Evolutionary conservation across 2,113 vertebrate genomes (phyloP).

Genomic region (Eolophus roseicapilla): DNA sequence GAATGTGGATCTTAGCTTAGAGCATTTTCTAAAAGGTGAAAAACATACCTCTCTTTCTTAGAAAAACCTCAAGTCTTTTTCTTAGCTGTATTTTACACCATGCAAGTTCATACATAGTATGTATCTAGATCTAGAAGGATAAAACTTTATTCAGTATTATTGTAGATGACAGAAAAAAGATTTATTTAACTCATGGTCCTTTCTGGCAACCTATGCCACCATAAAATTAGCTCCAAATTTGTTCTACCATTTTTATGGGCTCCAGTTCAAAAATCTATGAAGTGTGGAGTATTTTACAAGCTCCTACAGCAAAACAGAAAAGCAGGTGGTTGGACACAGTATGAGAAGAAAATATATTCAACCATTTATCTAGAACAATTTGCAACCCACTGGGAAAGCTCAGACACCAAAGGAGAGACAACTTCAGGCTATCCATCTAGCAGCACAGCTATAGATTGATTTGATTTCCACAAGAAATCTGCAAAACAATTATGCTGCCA

Average conservation of each 20-base stretch:
- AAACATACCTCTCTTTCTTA: background rate
- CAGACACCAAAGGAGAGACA: constrained; percentile 23
- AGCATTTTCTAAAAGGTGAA: background rate
- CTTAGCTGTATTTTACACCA: constrained; percentile 49
- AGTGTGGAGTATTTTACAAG: constrained; percentile 74
- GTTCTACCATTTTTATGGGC: constrained; percentile 75
- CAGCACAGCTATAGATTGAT: constrained; percentile 27
- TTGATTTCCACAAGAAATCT: constrained; percentile 43
- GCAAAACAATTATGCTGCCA: constrained; percentile 43
- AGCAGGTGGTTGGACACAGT: constrained; percentile 73
- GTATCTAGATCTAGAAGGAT: constrained; percentile 64
- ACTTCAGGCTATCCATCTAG: constrained; percentile 18
- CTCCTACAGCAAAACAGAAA: constrained; percentile 72
- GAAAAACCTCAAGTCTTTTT: constrained; percentile 32
- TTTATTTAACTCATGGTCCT: constrained; percentile 78
- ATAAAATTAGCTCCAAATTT: constrained; percentile 75
- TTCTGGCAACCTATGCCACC: constrained; percentile 73
- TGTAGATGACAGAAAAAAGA: constrained; percentile 68
- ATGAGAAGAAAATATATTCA: constrained; percentile 71
- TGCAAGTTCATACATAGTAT: constrained; percentile 12
- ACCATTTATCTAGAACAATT: constrained; percentile 73
- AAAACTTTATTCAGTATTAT: constrained; percentile 66
- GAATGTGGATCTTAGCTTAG: constrained; percentile 16
- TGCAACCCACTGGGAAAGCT: constrained; percentile 59
- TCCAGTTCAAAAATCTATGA: constrained; percentile 70